Percentiles rank a stretch among this genome's conserved stretches.
Evolutionary conservation across 2,113 vertebrate species (phyloP).

Genomic region (Dromiciops gliroides): DNA sequence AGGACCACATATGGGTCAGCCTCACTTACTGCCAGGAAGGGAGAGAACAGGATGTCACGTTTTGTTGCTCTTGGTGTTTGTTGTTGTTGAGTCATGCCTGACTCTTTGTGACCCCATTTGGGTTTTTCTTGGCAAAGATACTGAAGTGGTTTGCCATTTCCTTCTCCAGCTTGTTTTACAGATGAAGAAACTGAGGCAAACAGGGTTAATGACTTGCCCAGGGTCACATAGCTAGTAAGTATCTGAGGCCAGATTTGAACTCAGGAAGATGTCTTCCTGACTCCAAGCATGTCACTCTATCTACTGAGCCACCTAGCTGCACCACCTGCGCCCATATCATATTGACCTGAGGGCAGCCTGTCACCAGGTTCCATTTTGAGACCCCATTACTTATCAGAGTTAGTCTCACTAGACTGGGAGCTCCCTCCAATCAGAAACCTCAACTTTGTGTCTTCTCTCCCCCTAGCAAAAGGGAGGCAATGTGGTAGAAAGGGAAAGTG

Average conservation of each 20-base stretch:
- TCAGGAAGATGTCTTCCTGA: not conserved
- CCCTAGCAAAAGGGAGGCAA: not conserved
- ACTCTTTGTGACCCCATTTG: not conserved
- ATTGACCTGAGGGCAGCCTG: not conserved
- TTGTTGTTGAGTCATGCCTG: not conserved
- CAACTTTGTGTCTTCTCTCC: not conserved
- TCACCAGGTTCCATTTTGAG: not conserved
- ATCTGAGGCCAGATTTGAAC: not conserved
- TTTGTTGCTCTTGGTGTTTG: not conserved
- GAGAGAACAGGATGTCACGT: not conserved
- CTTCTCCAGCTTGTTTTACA: not conserved
- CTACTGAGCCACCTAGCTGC: not conserved
- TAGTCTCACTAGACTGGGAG: not conserved
- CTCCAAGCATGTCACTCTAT: not conserved
- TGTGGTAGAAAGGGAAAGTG: not conserved
- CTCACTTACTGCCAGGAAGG: constrained; percentile 77
- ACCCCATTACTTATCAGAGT: not conserved
- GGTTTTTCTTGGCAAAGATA: not conserved
- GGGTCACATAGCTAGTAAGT: not conserved
- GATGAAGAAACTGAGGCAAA: not conserved
- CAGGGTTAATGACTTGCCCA: too few species aligned
- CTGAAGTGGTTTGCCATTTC: not conserved
- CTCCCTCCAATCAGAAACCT: not conserved
- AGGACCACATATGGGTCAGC: constrained; percentile 87
- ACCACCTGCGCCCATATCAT: not conserved